phyloP scores from a whole-genome alignment of 2,113 vertebrate genomes.

The Cinclus cinclus region DNA sequence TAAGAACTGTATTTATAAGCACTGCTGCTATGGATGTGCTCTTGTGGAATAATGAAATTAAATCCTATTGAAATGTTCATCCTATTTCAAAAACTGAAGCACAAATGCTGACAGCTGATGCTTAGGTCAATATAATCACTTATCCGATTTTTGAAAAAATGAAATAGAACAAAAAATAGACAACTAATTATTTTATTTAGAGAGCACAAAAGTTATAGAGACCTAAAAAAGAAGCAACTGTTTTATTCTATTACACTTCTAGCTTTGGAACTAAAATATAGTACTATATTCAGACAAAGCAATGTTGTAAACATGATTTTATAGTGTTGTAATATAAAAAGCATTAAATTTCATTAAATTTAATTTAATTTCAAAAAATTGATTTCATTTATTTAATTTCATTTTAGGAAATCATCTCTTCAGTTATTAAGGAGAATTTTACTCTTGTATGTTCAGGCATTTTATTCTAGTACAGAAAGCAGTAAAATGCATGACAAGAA shows the following conservation, averaged over 20 bases:
- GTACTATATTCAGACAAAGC: background rate
- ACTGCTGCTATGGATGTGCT: background rate
- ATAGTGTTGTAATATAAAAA: background rate
- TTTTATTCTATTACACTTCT: background rate
- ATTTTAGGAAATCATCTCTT: background rate
- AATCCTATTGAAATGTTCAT: background rate
- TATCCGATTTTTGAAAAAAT: background rate
- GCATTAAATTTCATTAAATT: background rate
- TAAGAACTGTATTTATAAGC: background rate
- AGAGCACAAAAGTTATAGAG: background rate
- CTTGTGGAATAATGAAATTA: background rate
- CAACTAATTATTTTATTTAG: background rate
- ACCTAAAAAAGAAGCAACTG: background rate
- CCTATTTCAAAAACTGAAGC: background rate
- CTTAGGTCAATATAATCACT: background rate
- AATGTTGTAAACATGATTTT: background rate
- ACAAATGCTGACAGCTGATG: background rate
- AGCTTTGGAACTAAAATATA: background rate
- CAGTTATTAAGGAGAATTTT: background rate
- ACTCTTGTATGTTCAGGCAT: background rate
- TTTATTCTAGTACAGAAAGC: background rate
- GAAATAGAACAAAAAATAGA: background rate
- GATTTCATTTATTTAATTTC: too few relatives aligned
- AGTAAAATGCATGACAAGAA: background rate
- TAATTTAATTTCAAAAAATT: too few relatives aligned